These are phyloP conservation scores for Dryadula phaetusa DNA, from an alignment of 2,888 invertebrate species.

Conservation along the genomic window DNA sequence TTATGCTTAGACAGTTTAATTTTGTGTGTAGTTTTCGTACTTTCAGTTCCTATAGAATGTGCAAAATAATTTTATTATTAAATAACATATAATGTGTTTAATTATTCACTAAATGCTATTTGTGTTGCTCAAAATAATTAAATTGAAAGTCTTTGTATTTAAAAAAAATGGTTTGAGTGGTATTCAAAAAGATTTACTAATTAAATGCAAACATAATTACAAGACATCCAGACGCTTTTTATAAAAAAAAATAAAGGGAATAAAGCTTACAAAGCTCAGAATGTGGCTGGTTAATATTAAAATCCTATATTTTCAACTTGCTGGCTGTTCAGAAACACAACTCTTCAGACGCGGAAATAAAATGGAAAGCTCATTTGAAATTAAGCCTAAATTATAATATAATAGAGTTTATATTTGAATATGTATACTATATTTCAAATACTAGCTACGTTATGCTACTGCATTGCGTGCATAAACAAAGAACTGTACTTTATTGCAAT, in stretches of 20 bases:
- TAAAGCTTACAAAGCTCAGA: conserved; percentile 43
- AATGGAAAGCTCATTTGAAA: conserved; percentile 18
- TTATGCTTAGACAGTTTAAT: conserved; percentile 25
- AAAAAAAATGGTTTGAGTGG: neutral
- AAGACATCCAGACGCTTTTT: conserved; percentile 37
- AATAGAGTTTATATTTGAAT: conserved; percentile 15
- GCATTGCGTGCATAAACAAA: conserved; percentile 21
- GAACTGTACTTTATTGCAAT: neutral
- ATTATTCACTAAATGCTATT: neutral
- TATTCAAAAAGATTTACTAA: conserved; percentile 7
- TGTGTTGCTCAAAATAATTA: neutral
- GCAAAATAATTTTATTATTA: neutral
- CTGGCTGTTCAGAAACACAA: conserved; percentile 41
- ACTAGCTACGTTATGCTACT: conserved; percentile 33
- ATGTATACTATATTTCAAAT: conserved; percentile 24
- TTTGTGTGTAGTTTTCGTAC: neutral
- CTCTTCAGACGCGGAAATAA: conserved; percentile 45
- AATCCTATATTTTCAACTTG: conserved; percentile 46
- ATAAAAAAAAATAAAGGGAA: conserved; percentile 37
- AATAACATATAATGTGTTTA: neutral
- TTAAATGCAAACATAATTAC: conserved; percentile 41
- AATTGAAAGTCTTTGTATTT: neutral
- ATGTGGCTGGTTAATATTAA: conserved; percentile 45
- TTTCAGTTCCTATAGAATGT: neutral
- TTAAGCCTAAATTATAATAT: neutral